Evolutionary conservation across 1,140 invertebrate genomes (phyloP), one percentile per base, ranked within the genome.

Genomic region (Ooceraea biroi): DNA sequence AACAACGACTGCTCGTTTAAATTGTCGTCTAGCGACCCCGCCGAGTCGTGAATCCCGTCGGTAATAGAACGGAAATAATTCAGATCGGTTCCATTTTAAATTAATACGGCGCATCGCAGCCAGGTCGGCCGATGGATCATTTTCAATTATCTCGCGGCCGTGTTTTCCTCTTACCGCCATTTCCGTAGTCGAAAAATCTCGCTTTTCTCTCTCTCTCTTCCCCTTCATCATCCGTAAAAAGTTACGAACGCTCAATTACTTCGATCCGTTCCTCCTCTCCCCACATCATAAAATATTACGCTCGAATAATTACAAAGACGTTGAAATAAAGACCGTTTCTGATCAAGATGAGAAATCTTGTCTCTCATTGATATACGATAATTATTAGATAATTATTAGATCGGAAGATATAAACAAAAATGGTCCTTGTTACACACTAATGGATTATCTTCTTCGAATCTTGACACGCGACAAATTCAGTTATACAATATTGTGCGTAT

Each of bases 51-150:
- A 71, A 36, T 69, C 41, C 36, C 50, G 22, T 84, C 69, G 68
- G 68, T 88, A 86, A 86, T 85, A 76, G 82, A 63, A 82, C 69
- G 82, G 87, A 88, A 86, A 88, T 88, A 86, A 86, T 78, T 87
- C 78, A 68, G 72, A 72, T 80, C 41, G 22, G 22, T 80, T 71
- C 36, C 30, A 80, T 80, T 80, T 71, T 69, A 80, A 71, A 80
- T 80, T 71, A 68, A 80, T 80, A 41, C 50, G 22, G 14, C 5
- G 50, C 65, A 25, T 30, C 30, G 41, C 60, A 30, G 66, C 44
- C 60, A 58, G 55, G 8, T 80, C 65, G 68, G 8, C 44, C 76
- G 65, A 86, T 88, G 82, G 71, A 86, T 84, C 85, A 88, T 74
- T 85, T 85, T 46, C 74, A 86, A 85, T 88, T 88, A 88, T 27